Conservation (phyloP, 1,140 invertebrate species). For the Palaemon carinicauda region DNA sequence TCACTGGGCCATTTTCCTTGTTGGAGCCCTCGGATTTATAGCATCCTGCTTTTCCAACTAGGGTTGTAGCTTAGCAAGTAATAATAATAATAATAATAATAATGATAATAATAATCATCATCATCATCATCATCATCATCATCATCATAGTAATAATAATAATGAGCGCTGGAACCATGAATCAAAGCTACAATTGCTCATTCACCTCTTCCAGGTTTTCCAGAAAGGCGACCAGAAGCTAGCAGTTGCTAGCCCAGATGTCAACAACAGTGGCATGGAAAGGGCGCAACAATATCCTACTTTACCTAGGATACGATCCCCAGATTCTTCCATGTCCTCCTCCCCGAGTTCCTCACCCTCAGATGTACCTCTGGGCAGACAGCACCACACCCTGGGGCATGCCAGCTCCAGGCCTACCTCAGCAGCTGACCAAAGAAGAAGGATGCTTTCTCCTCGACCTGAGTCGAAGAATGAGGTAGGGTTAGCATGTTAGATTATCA, state of each 20-base stretch:
- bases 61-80: no score
- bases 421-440: conserved; percentile 16
- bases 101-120: no score
- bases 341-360: conserved; percentile 31
- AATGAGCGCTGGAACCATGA: no score
- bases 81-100: no score
- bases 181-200: background rate
- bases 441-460: conserved; percentile 34
- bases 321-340: conserved; percentile 41
- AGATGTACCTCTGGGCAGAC: background rate
- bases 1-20: no score
- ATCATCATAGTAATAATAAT: no score
- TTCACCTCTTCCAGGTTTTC: conserved; percentile 42
- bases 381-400: background rate
- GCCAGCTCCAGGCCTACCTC: conserved; percentile 1
- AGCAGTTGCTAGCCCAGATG: conserved; percentile 41
- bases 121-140: no score
- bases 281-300: conserved; percentile 47
- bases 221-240: conserved; percentile 56
- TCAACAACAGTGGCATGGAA: conserved; percentile 21
- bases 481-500: no score
- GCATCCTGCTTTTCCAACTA: no score
- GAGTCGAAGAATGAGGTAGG: conserved; percentile 49
- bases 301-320: conserved; percentile 38
- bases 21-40: no score